A percentile compares a stretch with the other conserved stretches of the same genome.
Conservation (phyloP, 2,113 vertebrate species). For the Rhagologus leucostigma region DNA sequence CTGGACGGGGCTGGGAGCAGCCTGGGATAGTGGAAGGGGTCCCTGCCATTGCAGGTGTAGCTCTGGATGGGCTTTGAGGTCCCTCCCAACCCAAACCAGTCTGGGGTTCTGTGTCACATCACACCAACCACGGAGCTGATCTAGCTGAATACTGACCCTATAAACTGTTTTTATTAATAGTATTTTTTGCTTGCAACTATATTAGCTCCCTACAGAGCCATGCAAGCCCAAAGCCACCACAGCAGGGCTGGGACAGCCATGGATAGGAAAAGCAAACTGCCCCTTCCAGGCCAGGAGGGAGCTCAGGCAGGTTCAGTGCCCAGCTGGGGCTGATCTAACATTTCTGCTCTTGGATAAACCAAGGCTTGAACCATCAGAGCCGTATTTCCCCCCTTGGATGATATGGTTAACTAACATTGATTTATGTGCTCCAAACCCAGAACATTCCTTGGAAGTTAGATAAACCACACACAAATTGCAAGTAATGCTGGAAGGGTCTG, state of each 20-base stretch:
- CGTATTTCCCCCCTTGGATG: background rate
- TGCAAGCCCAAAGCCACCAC: background rate
- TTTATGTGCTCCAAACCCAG: conserved; percentile 11
- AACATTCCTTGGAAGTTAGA: conserved; percentile 18
- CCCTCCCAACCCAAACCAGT: background rate
- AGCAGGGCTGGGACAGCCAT: background rate
- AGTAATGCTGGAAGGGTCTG: conserved; percentile 8
- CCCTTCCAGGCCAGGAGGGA: background rate
- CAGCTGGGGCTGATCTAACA: background rate
- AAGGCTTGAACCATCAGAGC: background rate
- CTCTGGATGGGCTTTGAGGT: accelerated
- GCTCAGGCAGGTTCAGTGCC: background rate
- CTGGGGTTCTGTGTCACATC: background rate
- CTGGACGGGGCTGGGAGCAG: accelerated
- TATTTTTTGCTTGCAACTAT: background rate
- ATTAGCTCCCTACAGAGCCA: background rate
- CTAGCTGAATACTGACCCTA: background rate
- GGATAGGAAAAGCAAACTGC: background rate
- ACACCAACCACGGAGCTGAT: background rate
- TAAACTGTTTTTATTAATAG: accelerated
- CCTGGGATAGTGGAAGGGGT: background rate
- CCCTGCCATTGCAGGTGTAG: background rate
- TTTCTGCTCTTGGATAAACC: background rate
- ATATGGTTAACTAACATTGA: background rate
- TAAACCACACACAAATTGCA: conserved; percentile 38